Conservation (phyloP, 1,140 invertebrate species). For the Euwallacea similis region DNA sequence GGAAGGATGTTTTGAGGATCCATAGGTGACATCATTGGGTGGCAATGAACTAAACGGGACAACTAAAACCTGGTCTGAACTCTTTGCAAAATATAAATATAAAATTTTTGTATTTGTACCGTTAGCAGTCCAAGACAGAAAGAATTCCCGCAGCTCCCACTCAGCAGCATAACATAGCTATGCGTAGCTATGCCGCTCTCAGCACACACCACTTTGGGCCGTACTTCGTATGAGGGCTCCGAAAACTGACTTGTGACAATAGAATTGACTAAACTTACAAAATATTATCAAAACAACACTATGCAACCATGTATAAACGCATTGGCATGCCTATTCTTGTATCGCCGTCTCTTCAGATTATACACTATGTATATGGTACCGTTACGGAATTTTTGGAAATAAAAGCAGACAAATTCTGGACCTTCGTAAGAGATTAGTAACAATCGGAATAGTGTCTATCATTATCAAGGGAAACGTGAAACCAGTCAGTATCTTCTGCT, state of each 20-base stretch:
- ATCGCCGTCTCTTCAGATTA: slow-evolving; percentile 20
- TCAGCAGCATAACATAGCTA: slow-evolving; percentile 42
- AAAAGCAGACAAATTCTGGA: slow-evolving; percentile 2
- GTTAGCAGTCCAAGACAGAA: slow-evolving; percentile 50
- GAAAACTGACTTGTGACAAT: slow-evolving; percentile 39
- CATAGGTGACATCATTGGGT: background rate
- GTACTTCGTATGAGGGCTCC: slow-evolving; percentile 39
- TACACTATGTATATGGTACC: too few species aligned
- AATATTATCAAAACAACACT: slow-evolving; percentile 55
- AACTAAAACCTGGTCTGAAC: slow-evolving; percentile 21
- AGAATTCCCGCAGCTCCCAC: slow-evolving; percentile 49
- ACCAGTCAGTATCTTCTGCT: slow-evolving; percentile 20
- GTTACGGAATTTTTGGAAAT: background rate
- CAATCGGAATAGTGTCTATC: slow-evolving; percentile 8
- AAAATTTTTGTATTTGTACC: slow-evolving; percentile 51
- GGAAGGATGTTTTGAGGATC: background rate
- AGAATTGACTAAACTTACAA: slow-evolving; percentile 54
- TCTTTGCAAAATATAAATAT: slow-evolving; percentile 30
- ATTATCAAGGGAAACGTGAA: slow-evolving; percentile 9
- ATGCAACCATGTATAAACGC: slow-evolving; percentile 53
- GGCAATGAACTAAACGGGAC: slow-evolving; percentile 6
- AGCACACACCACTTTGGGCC: slow-evolving; percentile 38
- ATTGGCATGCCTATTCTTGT: slow-evolving; percentile 31
- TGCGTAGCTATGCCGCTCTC: slow-evolving; percentile 36
- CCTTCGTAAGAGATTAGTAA: slow-evolving; percentile 12